Evolutionary conservation across 2,113 vertebrate genomes (phyloP).

Genomic region (Argyrosomus japonicus): DNA sequence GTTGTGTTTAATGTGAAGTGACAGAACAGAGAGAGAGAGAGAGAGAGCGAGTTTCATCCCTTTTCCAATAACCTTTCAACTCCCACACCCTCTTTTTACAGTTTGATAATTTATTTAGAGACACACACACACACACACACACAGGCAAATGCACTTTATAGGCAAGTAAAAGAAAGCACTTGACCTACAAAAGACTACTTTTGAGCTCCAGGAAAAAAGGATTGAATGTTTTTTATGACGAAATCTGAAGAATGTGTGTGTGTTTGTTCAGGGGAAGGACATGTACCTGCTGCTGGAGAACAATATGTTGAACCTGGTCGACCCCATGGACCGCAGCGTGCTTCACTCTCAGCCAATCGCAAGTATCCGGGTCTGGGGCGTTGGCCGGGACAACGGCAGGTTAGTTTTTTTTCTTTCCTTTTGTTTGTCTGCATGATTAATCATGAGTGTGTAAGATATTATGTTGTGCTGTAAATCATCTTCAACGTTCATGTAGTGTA

Average conservation of each 20-base stretch:
- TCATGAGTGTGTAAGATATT: neutral
- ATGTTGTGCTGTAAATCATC: neutral
- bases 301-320: conserved; percentile 95
- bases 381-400: conserved; percentile 97
- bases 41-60: conserved; percentile 27
- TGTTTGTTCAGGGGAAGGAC: conserved; percentile 91
- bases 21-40: conserved; percentile 51
- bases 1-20: conserved; percentile 66
- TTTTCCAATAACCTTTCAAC: conserved; percentile 57
- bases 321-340: conserved; percentile 95
- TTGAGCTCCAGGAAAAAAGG: conserved; percentile 33
- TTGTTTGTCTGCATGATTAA: neutral
- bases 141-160: conserved; percentile 6
- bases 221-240: conserved; percentile 40
- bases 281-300: conserved; percentile 98
- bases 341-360: conserved; percentile 97
- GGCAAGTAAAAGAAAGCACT: conserved; percentile 13
- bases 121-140: conserved; percentile 3
- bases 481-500: neutral
- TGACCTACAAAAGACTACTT: conserved; percentile 25
- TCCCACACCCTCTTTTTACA: conserved; percentile 12
- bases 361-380: conserved; percentile 98
- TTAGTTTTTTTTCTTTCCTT: conserved; percentile 74
- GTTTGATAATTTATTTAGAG: conserved; percentile 71
- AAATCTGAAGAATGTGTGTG: conserved; percentile 36